Percentiles rank a stretch among this genome's conserved stretches.
Evolutionary conservation across 2,797 vertebrate genomes (phyloP).

Genomic region (Limosa lapponica): DNA sequence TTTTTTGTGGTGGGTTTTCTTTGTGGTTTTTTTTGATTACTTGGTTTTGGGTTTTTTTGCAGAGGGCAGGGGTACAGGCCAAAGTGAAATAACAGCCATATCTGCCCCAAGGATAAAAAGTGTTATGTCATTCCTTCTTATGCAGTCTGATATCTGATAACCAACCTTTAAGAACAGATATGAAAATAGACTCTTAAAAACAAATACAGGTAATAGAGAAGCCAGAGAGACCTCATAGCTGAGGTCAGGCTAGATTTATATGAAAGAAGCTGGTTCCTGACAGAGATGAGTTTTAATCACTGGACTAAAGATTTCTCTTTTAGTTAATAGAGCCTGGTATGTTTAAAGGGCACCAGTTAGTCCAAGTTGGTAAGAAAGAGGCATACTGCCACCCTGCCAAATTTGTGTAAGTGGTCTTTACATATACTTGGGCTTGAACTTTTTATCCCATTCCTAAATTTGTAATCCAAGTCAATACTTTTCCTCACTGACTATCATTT

Average conservation of each 20-base stretch:
- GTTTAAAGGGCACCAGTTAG: background rate
- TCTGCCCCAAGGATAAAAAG: background rate
- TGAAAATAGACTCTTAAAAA: background rate
- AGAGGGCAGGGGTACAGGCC: background rate
- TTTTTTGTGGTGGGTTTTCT: background rate
- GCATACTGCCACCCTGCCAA: background rate
- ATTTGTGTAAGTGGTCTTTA: background rate
- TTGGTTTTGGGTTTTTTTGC: accelerated
- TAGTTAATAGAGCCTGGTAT: background rate
- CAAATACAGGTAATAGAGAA: background rate
- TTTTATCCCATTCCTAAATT: background rate
- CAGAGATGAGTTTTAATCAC: background rate
- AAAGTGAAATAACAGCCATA: background rate
- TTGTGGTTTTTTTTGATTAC: background rate
- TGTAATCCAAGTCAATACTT: background rate
- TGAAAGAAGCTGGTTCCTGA: background rate
- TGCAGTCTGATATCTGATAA: background rate
- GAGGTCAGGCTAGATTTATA: background rate
- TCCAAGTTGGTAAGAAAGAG: background rate
- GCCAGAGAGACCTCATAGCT: background rate
- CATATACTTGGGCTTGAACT: background rate
- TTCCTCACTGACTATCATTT: background rate
- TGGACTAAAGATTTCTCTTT: background rate
- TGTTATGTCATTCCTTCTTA: background rate
- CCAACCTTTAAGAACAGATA: background rate